Evolutionary conservation across 2,113 vertebrate species (phyloP), one percentile per base, ranked within the genome.

Genomic region (Platycercus adscitus): DNA sequence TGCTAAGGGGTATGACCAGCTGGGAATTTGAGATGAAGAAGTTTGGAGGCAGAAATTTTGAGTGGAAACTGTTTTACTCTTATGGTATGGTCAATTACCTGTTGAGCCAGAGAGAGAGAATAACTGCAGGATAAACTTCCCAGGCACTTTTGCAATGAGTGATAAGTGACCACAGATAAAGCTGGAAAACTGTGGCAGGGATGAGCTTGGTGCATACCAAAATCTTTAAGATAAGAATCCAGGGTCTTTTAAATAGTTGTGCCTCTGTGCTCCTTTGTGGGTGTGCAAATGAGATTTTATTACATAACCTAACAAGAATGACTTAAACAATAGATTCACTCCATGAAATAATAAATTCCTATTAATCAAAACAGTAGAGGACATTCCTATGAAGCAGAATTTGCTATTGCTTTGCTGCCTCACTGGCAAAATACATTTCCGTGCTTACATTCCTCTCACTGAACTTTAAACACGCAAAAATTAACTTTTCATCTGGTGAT

Each of bases 401-500:
- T 90, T 81, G 14, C 31, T 80, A 28, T 43, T 80, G 49, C n/a
- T 89, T 87, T 88, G 7, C 53, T 89, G 46, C n/a, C 28, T 78
- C 3, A 12, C 17, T 75, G 37, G 13, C 1, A 2, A 83, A 91
- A 70, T 58, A 47, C 12, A 24, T 91, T 93, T 91, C 53, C 1
- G 1, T 77, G 81, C 41, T 77, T 83, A 77, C 26, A 20, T 64
- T 86, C 37, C 75, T 79, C 49, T 83, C 37, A 37, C 20, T 10
- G 11, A 95, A 93, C 50, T 91, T 91, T 60, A 91, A 94, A 88
- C 3, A 26, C 33, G 46, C 46, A 82, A 94, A 96, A 93, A 88
- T 70, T 91, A 96, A 71, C 68, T 46, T 96, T 94, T 97, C 71
- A 55, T 95, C 88, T 81, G 33, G 29, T 75, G 37, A 23, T 94